Conservation (phyloP, 1,140 invertebrate species). For the Hylaeus volcanicus region DNA sequence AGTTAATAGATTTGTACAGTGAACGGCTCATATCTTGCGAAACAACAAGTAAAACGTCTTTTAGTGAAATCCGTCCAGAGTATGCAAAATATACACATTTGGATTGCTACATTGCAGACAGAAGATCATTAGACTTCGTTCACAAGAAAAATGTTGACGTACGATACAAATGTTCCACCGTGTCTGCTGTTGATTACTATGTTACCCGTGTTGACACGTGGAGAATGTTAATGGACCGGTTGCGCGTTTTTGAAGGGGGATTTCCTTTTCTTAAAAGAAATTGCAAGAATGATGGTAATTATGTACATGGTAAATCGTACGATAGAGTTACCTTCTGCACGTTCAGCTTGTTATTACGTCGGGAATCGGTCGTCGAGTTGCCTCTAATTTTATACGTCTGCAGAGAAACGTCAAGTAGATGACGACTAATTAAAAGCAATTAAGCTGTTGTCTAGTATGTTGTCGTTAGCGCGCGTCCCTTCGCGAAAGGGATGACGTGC, state of each 20-base stretch:
- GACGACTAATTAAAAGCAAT: constrained; percentile 43
- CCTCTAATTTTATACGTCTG: constrained; percentile 33
- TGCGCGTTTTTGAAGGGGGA: not conserved
- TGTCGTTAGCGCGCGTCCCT: not conserved
- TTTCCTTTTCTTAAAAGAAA: not conserved
- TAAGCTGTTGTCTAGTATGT: constrained; percentile 25
- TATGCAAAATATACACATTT: no score
- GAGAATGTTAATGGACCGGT: not conserved
- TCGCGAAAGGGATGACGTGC: not conserved
- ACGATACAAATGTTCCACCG: not conserved
- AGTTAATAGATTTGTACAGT: no score
- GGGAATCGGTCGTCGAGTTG: constrained; percentile 12
- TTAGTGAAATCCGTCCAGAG: no score
- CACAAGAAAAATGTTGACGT: not conserved
- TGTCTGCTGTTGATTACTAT: not conserved
- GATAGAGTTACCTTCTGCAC: constrained; percentile 8
- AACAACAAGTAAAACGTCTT: no score
- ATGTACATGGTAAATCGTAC: constrained; percentile 2
- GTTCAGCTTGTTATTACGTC: constrained; percentile 36
- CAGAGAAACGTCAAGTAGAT: constrained; percentile 9
- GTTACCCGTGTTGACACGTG: not conserved
- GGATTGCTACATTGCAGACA: no score
- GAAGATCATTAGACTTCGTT: not conserved
- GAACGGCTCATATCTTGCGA: no score
- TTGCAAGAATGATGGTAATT: constrained; percentile 14